A percentile compares a stretch with the other conserved stretches of the same genome.
These are phyloP conservation scores for Pocillopora meandrina DNA, from an alignment of 92 coral and sea anemone genomes.

Conservation along the genomic window DNA sequence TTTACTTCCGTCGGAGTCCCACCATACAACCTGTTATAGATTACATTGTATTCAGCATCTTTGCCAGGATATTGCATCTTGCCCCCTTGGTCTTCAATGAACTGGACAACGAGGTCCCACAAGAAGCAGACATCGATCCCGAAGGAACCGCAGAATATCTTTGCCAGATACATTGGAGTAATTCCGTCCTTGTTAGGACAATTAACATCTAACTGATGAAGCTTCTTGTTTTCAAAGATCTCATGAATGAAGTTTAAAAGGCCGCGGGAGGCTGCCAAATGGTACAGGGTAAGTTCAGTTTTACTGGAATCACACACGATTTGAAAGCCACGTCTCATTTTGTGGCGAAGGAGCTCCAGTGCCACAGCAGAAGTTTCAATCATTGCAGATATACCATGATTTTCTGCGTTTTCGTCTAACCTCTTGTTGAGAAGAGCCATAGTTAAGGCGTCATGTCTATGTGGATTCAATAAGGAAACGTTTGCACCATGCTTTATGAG, in stretches of 20 bases:
- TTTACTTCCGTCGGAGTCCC: conserved; percentile 7
- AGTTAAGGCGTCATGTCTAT: conserved; percentile 14
- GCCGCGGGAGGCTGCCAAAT: conserved; percentile 72
- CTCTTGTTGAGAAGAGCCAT: conserved; percentile 33
- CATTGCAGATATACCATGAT: too few relatives aligned
- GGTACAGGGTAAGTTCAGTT: conserved; percentile 38
- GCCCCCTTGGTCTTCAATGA: conserved; percentile 16
- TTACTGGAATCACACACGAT: conserved; percentile 30
- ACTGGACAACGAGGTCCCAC: too few relatives aligned
- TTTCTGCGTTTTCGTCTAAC: too few relatives aligned
- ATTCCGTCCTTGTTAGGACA: conserved; percentile 61
- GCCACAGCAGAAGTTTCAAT: conserved; percentile 41
- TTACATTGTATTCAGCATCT: conserved; percentile 45
- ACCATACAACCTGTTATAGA: conserved; percentile 22
- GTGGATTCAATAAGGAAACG: conserved; percentile 1
- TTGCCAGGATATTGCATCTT: conserved; percentile 39
- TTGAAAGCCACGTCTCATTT: not conserved
- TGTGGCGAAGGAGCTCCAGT: conserved; percentile 32
- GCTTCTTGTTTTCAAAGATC: conserved; percentile 1
- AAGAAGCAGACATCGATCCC: too few relatives aligned
- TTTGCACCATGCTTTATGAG: conserved; percentile 39
- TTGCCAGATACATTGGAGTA: conserved; percentile 68
- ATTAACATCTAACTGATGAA: conserved; percentile 35
- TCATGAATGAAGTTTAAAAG: conserved; percentile 31
- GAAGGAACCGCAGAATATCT: conserved; percentile 25